Conservation (phyloP, 2,797 vertebrate species). For the Coluber constrictor region DNA sequence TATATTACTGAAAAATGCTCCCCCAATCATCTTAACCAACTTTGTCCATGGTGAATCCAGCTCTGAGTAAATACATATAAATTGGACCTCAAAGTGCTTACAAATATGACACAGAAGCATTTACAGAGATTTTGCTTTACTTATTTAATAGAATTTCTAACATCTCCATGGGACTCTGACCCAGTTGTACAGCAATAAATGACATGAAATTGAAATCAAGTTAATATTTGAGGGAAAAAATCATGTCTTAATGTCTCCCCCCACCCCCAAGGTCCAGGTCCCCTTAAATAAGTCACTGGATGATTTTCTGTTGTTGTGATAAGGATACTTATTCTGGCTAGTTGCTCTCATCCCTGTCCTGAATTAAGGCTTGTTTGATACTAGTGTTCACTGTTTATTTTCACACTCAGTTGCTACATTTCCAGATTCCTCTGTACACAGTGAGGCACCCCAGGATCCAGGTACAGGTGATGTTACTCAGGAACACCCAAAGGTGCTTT, state of each 20-base stretch:
- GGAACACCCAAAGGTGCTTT: not conserved
- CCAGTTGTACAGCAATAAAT: not conserved
- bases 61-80: not conserved
- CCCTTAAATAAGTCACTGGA: not conserved
- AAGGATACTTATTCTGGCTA: not conserved
- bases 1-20: not conserved
- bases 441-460: not conserved
- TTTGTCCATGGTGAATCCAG: not conserved
- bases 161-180: not conserved
- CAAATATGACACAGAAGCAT: not conserved
- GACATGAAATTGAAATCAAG: not conserved
- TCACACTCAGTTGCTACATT: not conserved
- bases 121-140: not conserved
- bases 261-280: fast-evolving
- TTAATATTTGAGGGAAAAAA: not conserved
- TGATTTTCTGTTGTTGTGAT: not conserved
- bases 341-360: not conserved
- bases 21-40: not conserved
- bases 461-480: not conserved
- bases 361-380: not conserved
- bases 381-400: not conserved
- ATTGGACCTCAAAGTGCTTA: not conserved
- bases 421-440: not conserved
- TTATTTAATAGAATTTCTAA: not conserved
- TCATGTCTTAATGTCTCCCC: not conserved